phyloP scores from a whole-genome alignment of 2,888 invertebrate genomes.

The Ochropacha duplaris region DNA sequence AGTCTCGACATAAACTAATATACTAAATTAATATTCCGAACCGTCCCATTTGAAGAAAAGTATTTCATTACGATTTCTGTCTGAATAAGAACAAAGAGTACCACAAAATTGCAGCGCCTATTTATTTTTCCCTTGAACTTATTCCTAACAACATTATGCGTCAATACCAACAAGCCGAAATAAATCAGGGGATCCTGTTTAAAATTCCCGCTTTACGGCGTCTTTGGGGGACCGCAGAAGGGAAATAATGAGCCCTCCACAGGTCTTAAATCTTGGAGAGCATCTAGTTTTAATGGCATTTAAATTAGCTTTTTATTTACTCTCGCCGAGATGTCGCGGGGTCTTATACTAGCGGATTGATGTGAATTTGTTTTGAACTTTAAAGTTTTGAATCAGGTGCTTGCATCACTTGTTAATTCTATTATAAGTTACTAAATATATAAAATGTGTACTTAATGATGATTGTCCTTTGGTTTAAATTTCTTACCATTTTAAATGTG shows the following conservation, averaged over 20 bases:
- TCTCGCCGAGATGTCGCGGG: slow-evolving; percentile 19
- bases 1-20: no score
- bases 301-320: slow-evolving; percentile 81
- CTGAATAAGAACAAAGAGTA: background rate
- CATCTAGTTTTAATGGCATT: slow-evolving; percentile 80
- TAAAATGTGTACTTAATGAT: no score
- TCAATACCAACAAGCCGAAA: slow-evolving; percentile 26
- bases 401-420: background rate
- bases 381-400: slow-evolving; percentile 7
- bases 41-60: no score
- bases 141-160: slow-evolving; percentile 13
- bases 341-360: slow-evolving; percentile 6
- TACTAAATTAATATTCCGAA: no score
- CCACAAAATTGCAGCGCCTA: background rate
- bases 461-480: no score
- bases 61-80: background rate
- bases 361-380: slow-evolving; percentile 5
- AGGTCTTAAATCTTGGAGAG: slow-evolving; percentile 62
- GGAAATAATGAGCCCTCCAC: slow-evolving; percentile 47
- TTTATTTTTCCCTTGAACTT: slow-evolving; percentile 2
- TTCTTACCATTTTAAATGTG: no score
- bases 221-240: slow-evolving; percentile 34
- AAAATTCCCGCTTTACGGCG: slow-evolving; percentile 22
- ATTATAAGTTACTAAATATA: background rate
- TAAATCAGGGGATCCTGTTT: slow-evolving; percentile 27